Conservation (phyloP, 1,140 invertebrate genomes). For the Macrobrachium nipponense region DNA sequence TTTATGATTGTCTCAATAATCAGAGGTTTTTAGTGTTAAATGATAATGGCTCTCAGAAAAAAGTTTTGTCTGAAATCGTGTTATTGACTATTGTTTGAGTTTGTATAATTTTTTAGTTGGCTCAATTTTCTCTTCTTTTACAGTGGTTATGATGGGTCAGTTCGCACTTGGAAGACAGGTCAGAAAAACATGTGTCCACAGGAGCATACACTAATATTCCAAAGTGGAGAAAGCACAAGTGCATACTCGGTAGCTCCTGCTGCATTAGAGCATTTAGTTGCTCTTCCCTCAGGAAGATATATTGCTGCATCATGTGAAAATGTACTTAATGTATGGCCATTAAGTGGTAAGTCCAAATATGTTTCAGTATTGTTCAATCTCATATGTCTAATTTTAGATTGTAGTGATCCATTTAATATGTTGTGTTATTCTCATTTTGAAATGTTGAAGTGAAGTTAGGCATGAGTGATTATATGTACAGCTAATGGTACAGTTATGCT, state of each 20-base stretch:
- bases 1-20: no score
- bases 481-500: no score
- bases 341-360: conserved; percentile 67
- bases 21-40: no score
- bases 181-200: conserved; percentile 69
- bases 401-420: no score
- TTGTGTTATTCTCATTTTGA: no score
- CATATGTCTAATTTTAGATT: no score
- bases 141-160: conserved; percentile 77
- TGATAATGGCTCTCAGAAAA: no score
- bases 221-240: conserved; percentile 71
- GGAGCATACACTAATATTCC: conserved; percentile 75
- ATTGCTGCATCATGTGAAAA: conserved; percentile 74
- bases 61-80: no score
- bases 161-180: conserved; percentile 73
- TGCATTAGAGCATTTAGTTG: conserved; percentile 71
- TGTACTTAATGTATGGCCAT: conserved; percentile 74
- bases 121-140: background rate
- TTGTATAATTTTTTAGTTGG: background rate
- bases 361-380: background rate
- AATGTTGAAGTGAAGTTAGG: no score
- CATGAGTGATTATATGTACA: no score
- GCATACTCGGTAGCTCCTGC: conserved; percentile 73
- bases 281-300: conserved; percentile 72
- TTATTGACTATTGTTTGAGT: no score